Base-by-base conservation (phyloP, 2,113 vertebrate genomes). In the Gallinago jamesoni region DNA sequence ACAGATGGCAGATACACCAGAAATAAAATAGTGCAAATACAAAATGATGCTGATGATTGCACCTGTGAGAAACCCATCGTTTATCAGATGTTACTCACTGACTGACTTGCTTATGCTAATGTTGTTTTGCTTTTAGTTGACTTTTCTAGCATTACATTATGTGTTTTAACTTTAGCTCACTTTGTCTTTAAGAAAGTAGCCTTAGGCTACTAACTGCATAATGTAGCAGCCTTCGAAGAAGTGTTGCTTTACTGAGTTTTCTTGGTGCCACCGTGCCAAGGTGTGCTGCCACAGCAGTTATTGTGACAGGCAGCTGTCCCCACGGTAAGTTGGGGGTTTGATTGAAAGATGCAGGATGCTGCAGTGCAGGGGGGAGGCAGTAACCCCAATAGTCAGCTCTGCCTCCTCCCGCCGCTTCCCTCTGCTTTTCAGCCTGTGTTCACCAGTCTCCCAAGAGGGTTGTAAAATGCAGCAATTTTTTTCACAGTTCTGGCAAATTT, bases 241-340 rank as follows among this genome's bases (percentile, higher is more conserved):
- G 3, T 2, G 33, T 39, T 62, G 50, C 41, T 69, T 75, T 75
- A 3, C 55, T 10, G 39, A 37, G 9, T 39, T 69, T 75, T 56
- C 33, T 70, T 14, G 19, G 64, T 60, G 47, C 50, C 0, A 1
- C 9, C 1, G 0, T 37, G 62, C 70, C 0, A 0, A 10, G 3
- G 3, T 63, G 53, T 43, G 47, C n/a, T 33, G 0, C 21, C 0
- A 0, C 1, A 2, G 50, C 37, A 12, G 28, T 28, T 57, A 3
- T 1, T 55, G 76, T 47, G 86, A 14, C 5, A 12, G 48, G 27
- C 43, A 22, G 31, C 57, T 33, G 57, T 87, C 35, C 37, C 37
- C 14, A 0, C 0, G 0, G 8, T 10, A 27, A 22, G 14, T 0
- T 19, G 59, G 37, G 52, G 24, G 30, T 6, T 75, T 35, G 12